Evolutionary conservation across 2,113 vertebrate species (phyloP).

Genomic region (Mobula birostris): DNA sequence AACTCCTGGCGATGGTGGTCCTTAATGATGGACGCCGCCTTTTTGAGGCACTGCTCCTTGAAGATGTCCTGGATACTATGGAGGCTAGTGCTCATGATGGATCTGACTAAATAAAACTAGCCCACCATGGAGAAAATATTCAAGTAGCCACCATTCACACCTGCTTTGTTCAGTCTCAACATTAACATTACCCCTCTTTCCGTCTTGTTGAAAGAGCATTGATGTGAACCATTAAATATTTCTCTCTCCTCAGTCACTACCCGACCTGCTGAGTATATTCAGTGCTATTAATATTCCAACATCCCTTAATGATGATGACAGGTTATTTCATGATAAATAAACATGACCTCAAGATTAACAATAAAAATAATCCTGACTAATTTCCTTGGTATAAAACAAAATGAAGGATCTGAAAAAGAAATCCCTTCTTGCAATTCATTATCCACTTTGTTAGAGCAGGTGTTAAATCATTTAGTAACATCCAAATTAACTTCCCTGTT

Average conservation of each 20-base stretch:
- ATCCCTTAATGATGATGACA: background rate
- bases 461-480: background rate
- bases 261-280: background rate
- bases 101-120: background rate
- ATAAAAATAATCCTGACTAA: background rate
- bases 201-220: background rate
- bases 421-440: background rate
- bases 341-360: background rate
- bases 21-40: no score
- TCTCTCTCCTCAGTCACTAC: background rate
- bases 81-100: no score
- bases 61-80: no score
- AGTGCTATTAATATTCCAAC: background rate
- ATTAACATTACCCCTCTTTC: background rate
- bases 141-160: background rate
- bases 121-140: background rate
- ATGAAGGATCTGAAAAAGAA: background rate
- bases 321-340: background rate
- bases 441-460: background rate
- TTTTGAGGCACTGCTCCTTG: no score
- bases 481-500: background rate
- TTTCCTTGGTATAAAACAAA: background rate
- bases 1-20: no score
- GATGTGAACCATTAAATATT: background rate
- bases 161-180: background rate